Base-by-base conservation (phyloP, 2,888 invertebrate species). In the Cephus nigrinus region DNA sequence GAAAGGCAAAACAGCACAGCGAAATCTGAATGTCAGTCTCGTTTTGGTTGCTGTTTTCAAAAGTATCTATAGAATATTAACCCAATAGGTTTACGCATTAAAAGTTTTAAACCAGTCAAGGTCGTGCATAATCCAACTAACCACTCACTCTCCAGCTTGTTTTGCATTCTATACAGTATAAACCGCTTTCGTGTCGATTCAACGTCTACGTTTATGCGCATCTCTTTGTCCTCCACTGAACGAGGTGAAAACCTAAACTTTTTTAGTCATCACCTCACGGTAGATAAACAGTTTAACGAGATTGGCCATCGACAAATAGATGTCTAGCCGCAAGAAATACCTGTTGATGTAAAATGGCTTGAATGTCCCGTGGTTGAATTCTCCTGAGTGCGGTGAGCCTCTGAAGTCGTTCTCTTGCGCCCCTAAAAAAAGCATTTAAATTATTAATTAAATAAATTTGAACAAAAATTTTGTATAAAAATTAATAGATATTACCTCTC, bases 361-460 rank as follows among this genome's bases (percentile, higher is more conserved):
- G 87, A 81, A 91, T 91, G 83, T 91, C 91, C 79, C 88, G 88
- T 80, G 98, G 98, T 87, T 97, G 97, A 93, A 98, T 97, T 88
- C 96, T 95, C 93, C 97, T 97, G 93, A 98, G 96, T 85, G 97
- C 97, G 82, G 98, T 97, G 90, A 98, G 94, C 90, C 96, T 95
- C 93, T 98, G 97, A 92, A 98, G 94, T 89, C 98, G 95, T 93
- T 98, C 97, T 88, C 97, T 94, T 81, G 97, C 91, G 68, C 87
- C 87, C 81, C 91, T 91, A 87, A 86, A 4, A 40, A 23, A 55
- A 12, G 35, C 2, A 55, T 55, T 1, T 23, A 55, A 55, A 55
- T 55, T 23, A 55, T 55, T 9, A 23, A 23, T 23, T 85, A 11
- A 3, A 33, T 36, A n/a, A 23, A 55, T 69, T 75, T 5, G 1